Evolutionary conservation across 2,113 vertebrate genomes (phyloP).

Genomic region (Scophthalmus maximus): DNA sequence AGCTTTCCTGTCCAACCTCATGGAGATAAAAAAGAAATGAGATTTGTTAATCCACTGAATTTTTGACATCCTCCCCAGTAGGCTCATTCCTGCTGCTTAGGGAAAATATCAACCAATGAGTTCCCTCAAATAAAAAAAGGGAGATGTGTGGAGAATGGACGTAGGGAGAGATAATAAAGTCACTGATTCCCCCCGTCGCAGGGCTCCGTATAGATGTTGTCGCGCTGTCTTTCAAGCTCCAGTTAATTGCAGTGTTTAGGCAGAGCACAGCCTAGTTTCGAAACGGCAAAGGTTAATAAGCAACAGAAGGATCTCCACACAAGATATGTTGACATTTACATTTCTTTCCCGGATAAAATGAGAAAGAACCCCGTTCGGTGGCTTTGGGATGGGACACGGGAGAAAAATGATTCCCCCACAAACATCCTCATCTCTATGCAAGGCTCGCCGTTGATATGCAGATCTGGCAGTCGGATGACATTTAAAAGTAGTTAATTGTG

Average conservation of each 20-base stretch:
- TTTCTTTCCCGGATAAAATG: slow-evolving; percentile 73
- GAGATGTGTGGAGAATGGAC: slow-evolving; percentile 27
- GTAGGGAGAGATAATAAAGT: slow-evolving; percentile 66
- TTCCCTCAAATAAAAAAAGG: slow-evolving; percentile 25
- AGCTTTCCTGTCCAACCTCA: slow-evolving; percentile 49
- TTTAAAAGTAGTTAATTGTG: slow-evolving; percentile 88
- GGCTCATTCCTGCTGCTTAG: slow-evolving; percentile 43
- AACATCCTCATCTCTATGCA: slow-evolving; percentile 81
- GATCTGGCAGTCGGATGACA: slow-evolving; percentile 83
- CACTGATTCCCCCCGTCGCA: slow-evolving; percentile 37
- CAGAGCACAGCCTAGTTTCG: slow-evolving; percentile 68
- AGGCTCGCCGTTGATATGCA: slow-evolving; percentile 79
- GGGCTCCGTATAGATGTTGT: slow-evolving; percentile 71
- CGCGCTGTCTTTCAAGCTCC: slow-evolving; percentile 58
- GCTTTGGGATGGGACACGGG: slow-evolving; percentile 48
- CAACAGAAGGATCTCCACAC: slow-evolving; percentile 76
- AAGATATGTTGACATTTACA: slow-evolving; percentile 83
- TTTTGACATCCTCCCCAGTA: slow-evolving; percentile 56
- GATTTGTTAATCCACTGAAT: slow-evolving; percentile 74
- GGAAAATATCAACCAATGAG: slow-evolving; percentile 57
- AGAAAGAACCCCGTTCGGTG: slow-evolving; percentile 60
- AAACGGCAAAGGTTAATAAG: slow-evolving; percentile 83
- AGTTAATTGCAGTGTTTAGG: slow-evolving; percentile 82
- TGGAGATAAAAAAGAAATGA: slow-evolving; percentile 74
- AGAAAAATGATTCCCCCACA: slow-evolving; percentile 63